Percentiles rank a stretch among this genome's conserved stretches.
phyloP scores from a whole-genome alignment of 2,888 invertebrate genomes.

The Cylindroiulus punctatus region DNA sequence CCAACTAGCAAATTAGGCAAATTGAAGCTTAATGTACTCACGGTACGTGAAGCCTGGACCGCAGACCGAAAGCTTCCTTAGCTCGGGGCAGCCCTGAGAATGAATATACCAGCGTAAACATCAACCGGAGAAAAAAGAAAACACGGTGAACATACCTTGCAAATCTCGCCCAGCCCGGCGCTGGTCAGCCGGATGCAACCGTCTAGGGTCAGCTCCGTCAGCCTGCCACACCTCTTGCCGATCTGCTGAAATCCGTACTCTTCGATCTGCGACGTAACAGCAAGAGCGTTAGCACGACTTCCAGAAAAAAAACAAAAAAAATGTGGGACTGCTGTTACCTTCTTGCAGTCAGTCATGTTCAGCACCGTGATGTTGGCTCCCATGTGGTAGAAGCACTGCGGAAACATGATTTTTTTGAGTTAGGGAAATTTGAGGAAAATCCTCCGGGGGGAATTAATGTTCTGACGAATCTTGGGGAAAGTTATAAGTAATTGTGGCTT shows the following conservation, averaged over 20 bases:
- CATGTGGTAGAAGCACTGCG: slow-evolving; percentile 41
- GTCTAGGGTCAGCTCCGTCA: background rate
- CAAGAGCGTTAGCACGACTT: background rate
- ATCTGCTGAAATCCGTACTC: slow-evolving; percentile 48
- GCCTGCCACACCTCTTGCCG: background rate
- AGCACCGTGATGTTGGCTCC: background rate
- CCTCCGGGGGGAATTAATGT: background rate
- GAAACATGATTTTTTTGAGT: background rate
- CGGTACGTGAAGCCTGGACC: background rate
- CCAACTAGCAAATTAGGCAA: background rate
- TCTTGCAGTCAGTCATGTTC: background rate
- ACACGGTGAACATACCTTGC: background rate
- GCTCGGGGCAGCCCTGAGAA: background rate
- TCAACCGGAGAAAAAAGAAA: background rate
- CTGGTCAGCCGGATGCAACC: background rate
- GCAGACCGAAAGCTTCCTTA: background rate
- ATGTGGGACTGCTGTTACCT: background rate
- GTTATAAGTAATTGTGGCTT: too few species aligned
- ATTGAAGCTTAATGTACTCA: background rate
- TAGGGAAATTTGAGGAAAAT: background rate
- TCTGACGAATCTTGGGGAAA: background rate
- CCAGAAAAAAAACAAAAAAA: background rate
- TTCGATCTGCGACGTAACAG: background rate
- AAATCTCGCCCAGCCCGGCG: background rate
- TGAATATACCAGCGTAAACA: background rate